Evolutionary conservation across 2,113 vertebrate genomes (phyloP), one percentile per base, ranked within the genome.

Genomic region (Numenius arquata): DNA sequence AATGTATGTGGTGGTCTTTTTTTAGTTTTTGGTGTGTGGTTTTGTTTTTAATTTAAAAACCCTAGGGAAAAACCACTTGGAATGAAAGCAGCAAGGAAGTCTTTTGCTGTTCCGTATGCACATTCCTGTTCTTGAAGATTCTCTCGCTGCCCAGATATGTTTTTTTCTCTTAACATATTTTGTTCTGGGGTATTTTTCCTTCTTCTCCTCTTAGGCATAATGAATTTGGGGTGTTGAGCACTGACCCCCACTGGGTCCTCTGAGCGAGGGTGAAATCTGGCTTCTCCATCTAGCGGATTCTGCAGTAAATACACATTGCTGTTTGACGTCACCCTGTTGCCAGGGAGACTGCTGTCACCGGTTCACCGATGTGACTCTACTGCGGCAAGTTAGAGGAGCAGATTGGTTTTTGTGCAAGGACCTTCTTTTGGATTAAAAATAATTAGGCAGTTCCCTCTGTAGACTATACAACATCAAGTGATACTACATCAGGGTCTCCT

Each of bases 241-340:
- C 77, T 90, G 92, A 81, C 92, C 85, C 79, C 13, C 17, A 3
- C 34, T 36, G 79, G 59, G 77, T 85, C 82, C 81, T 85, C 30
- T 79, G 97, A 97, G 93, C 30, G 20, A 97, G 97, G 97, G 92
- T 91, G 92, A 96, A 92, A 95, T 93, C 91, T 92, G 96, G 94
- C 83, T 96, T 95, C 97, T 97, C 97, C 96, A 96, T 97, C 97
- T 98, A 97, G 97, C 55, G 97, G 97, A 89, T 93, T 93, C 96
- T 97, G 96, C 96, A 86, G 84, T 12, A 96, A 98, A 88, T 97
- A 47, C 95, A 96, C 89, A 8, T 45, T 80, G 89, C 92, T 90
- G 91, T 94, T 97, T 98, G 97, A 97, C 97, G 97, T 98, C 96
- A 93, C 89, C 38, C 96, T 95, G 97, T 98, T 98, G 97, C 98